A percentile compares a stretch with the other conserved stretches of the same genome.
phyloP scores from a whole-genome alignment of 2,888 invertebrate species.

The Antheraea assamensis region DNA sequence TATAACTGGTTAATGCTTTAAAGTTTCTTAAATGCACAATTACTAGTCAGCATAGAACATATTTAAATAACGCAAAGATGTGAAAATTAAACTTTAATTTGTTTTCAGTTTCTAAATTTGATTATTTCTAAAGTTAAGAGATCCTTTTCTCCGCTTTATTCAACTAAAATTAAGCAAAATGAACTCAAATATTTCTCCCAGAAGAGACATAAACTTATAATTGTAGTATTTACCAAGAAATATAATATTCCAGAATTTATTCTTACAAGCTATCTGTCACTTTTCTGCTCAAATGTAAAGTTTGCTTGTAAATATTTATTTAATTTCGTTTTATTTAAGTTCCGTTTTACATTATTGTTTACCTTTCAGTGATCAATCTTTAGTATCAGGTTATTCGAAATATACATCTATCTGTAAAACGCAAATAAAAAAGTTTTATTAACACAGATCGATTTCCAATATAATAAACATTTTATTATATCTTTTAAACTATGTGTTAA shows the following conservation, averaged over 20 bases:
- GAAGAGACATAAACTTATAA: not conserved
- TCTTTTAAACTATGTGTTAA: not conserved
- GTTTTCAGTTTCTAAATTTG: not conserved
- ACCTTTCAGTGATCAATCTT: not conserved
- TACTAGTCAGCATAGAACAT: not conserved
- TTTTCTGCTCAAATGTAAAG: not conserved
- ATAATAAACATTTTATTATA: not conserved
- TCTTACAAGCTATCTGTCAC: not conserved
- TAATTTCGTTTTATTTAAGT: not conserved
- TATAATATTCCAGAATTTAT: not conserved
- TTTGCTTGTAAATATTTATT: not conserved
- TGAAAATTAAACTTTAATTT: not conserved
- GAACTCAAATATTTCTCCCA: not conserved
- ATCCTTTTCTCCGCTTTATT: not conserved
- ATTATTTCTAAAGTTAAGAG: not conserved
- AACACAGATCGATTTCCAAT: not conserved
- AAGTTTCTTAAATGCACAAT: too few relatives aligned
- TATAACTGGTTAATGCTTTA: too few relatives aligned
- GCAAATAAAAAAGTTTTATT: not conserved
- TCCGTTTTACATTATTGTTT: not conserved
- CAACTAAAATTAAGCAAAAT: not conserved
- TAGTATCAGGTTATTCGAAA: not conserved
- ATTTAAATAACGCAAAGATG: not conserved
- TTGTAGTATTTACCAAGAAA: not conserved
- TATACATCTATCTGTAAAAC: not conserved